Percentiles rank a stretch among this genome's conserved stretches.
These are phyloP conservation scores for Allygus modestus DNA, from an alignment of 2,888 invertebrate genomes.

Conservation along the genomic window DNA sequence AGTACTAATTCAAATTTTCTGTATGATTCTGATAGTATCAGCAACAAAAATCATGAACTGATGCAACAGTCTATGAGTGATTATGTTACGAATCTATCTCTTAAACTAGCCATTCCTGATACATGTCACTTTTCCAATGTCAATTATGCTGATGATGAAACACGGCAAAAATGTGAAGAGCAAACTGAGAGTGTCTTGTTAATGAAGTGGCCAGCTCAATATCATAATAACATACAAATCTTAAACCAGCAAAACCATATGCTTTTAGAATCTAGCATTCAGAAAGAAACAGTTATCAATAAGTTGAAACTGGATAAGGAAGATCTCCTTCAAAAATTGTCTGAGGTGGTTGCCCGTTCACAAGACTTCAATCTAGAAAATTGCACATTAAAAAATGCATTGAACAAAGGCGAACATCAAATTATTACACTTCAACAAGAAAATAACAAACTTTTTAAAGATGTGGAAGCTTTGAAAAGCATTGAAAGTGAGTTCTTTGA, in stretches of 20 bases:
- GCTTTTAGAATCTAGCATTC: not conserved
- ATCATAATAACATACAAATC: not conserved
- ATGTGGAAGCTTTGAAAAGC: conserved; percentile 5
- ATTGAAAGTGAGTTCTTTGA: not conserved
- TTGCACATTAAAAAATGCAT: not conserved
- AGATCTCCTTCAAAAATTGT: not conserved
- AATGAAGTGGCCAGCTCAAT: conserved; percentile 45
- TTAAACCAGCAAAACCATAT: not conserved
- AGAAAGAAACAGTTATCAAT: not conserved
- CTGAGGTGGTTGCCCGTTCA: not conserved
- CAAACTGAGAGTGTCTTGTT: conserved; percentile 43
- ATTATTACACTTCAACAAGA: conserved; percentile 11
- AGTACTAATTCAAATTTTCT: not conserved
- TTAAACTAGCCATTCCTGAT: conserved; percentile 25
- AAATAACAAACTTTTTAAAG: not conserved
- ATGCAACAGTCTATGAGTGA: conserved; percentile 48
- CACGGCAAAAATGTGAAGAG: not conserved
- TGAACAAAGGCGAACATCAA: too few species aligned
- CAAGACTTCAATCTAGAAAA: not conserved
- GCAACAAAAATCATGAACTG: conserved; percentile 3
- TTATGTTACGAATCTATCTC: conserved; percentile 20
- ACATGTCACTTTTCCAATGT: not conserved
- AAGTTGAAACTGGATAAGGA: not conserved
- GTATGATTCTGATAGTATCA: too few species aligned
- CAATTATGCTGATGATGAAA: not conserved